Evolutionary conservation across 2,888 invertebrate genomes (phyloP).

Genomic region (Agrotis segetum): DNA sequence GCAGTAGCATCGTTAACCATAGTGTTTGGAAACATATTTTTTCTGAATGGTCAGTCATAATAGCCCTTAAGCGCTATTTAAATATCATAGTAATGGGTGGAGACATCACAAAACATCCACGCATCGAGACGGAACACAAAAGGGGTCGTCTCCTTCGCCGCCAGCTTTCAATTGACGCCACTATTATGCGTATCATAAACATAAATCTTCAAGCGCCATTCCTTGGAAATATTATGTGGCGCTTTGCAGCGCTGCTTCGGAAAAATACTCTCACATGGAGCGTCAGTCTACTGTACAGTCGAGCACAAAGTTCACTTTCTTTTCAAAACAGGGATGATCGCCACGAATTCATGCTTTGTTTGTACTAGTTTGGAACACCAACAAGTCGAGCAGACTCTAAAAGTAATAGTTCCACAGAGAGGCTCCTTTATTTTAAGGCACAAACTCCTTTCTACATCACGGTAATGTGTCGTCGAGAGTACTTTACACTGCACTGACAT

Average conservation of each 20-base stretch:
- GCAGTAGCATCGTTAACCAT: conserved; percentile 48
- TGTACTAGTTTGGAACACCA: conserved; percentile 34
- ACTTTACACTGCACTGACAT: conserved; percentile 72
- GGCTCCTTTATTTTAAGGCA: conserved; percentile 66
- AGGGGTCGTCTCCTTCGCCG: conserved; percentile 68
- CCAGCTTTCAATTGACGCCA: conserved; percentile 77
- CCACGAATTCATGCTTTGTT: conserved; percentile 56
- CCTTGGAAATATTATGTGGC: conserved; percentile 73
- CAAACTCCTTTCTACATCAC: conserved; percentile 67
- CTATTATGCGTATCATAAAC: conserved; percentile 78
- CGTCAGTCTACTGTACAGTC: conserved; percentile 54
- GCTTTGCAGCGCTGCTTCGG: conserved; percentile 68
- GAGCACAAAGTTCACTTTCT: conserved; percentile 57
- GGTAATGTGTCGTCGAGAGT: conserved; percentile 71
- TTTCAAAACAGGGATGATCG: conserved; percentile 45
- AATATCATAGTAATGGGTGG: conserved; percentile 71
- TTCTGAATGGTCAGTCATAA: conserved; percentile 62
- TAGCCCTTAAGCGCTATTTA: conserved; percentile 74
- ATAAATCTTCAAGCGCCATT: conserved; percentile 76
- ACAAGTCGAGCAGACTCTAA: conserved; percentile 48
- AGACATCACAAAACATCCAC: conserved; percentile 68
- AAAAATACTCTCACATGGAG: conserved; percentile 70
- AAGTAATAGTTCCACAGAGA: conserved; percentile 65
- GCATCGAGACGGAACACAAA: conserved; percentile 68
- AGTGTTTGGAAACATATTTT: conserved; percentile 51